These are phyloP conservation scores for Alsophila aescularia DNA, from an alignment of 2,888 invertebrate species.

Conservation along the genomic window DNA sequence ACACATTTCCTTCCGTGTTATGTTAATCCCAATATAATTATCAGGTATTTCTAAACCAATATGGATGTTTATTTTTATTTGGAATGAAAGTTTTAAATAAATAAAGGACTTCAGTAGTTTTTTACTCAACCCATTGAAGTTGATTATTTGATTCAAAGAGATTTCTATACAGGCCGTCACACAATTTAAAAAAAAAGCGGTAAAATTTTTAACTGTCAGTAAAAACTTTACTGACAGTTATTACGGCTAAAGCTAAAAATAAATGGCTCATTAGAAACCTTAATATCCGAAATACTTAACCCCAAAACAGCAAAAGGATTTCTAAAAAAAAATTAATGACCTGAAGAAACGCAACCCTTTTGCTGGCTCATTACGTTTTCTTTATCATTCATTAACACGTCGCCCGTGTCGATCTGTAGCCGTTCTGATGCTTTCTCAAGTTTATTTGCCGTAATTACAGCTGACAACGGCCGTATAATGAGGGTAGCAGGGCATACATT, in stretches of 20 bases:
- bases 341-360: constrained; percentile 41
- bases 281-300: constrained; percentile 5
- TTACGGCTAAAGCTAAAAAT: not conserved
- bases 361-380: constrained; percentile 40
- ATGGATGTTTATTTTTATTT: too few relatives aligned
- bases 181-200: too few relatives aligned
- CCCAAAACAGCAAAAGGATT: constrained; percentile 24
- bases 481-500: constrained; percentile 18
- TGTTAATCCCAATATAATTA: too few relatives aligned
- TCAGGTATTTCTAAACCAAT: too few relatives aligned
- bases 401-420: constrained; percentile 20
- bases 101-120: too few relatives aligned
- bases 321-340: constrained; percentile 30
- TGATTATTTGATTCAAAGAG: too few relatives aligned
- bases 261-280: constrained; percentile 1
- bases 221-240: not conserved
- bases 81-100: too few relatives aligned
- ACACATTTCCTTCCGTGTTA: too few relatives aligned
- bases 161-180: too few relatives aligned
- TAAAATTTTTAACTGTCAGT: too few relatives aligned
- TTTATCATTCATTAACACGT: constrained; percentile 46
- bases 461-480: constrained; percentile 23
- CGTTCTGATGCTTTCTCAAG: constrained; percentile 27
- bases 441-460: constrained; percentile 25
- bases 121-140: too few relatives aligned